Conservation (phyloP, 1,140 invertebrate genomes). For the Brevipalpus yothersi region DNA sequence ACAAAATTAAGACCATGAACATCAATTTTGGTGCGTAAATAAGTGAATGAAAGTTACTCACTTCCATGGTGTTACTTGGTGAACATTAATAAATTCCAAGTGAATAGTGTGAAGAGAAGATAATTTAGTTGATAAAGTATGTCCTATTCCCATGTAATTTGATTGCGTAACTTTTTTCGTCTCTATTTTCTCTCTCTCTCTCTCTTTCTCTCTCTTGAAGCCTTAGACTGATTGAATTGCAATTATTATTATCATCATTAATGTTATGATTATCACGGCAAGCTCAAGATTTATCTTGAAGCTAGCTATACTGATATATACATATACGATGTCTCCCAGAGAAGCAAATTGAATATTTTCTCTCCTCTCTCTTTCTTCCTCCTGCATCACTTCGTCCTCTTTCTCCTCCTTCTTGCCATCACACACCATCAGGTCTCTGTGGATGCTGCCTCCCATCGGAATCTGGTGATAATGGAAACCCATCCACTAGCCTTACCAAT, state of each 20-base stretch:
- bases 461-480: not conserved
- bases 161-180: no score
- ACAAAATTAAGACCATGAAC: not conserved
- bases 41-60: no score
- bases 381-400: not conserved
- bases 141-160: no score
- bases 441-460: not conserved
- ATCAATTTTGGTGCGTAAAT: not conserved
- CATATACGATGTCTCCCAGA: not conserved
- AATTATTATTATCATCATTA: not conserved
- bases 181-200: no score
- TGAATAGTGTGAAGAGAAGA: not conserved
- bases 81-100: no score
- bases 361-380: not conserved
- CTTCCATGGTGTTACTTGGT: no score
- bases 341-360: not conserved
- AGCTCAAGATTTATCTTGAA: not conserved
- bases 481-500: not conserved
- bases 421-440: not conserved
- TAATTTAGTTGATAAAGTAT: not conserved
- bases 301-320: not conserved
- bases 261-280: not conserved
- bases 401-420: not conserved
- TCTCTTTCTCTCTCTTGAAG: no score
- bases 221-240: no score